A percentile compares a stretch with the other conserved stretches of the same genome.
Conservation (phyloP, 2,113 vertebrate genomes). For the Thinocorus orbignyianus region DNA sequence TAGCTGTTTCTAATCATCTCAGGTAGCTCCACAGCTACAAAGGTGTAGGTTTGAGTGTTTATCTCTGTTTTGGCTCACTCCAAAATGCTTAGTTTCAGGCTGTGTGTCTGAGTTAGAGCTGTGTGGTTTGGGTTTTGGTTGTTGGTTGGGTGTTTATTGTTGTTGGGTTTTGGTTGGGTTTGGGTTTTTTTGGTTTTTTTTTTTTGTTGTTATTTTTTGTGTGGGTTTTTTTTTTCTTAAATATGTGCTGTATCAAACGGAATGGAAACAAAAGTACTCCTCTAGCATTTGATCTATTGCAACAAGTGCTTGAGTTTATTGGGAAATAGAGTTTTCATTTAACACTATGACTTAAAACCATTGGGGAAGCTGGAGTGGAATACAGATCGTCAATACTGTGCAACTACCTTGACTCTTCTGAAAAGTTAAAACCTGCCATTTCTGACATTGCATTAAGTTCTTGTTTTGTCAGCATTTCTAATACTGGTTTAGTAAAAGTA, state of each 20-base stretch:
- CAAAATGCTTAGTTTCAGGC: not conserved
- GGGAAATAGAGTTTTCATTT: not conserved
- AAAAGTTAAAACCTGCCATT: not conserved
- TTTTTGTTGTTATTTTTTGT: not conserved
- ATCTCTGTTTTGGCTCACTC: not conserved
- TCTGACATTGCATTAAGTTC: not conserved
- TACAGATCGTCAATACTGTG: not conserved
- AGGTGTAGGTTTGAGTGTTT: not conserved
- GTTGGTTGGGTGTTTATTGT: not conserved
- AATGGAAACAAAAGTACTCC: not conserved
- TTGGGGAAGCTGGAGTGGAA: not conserved
- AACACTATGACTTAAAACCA: not conserved
- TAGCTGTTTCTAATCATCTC: not conserved
- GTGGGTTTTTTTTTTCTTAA: not conserved
- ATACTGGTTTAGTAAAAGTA: not conserved
- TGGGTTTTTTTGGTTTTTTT: not conserved
- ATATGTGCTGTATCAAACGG: not conserved
- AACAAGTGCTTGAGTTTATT: not conserved
- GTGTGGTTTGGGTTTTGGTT: not conserved
- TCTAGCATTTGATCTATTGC: not conserved
- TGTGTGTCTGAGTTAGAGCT: not conserved
- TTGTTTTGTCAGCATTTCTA: not conserved
- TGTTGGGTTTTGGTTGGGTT: not conserved
- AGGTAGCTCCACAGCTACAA: not conserved
- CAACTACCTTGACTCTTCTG: not conserved